Evolutionary conservation across 2,113 vertebrate species (phyloP).

Genomic region (Calypte anna): DNA sequence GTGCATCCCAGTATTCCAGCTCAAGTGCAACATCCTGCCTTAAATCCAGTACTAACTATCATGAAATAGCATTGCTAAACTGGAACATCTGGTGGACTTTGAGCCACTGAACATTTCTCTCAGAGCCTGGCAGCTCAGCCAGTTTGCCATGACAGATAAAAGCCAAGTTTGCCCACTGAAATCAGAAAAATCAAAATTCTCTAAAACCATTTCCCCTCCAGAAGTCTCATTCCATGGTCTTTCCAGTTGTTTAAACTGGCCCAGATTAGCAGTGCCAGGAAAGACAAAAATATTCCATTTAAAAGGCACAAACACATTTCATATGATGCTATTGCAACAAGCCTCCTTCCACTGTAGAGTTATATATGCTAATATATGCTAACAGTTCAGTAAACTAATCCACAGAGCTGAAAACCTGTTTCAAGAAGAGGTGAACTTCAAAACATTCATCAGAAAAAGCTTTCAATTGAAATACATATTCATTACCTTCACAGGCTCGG

Average conservation of each 20-base stretch:
- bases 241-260: not conserved
- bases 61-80: not conserved
- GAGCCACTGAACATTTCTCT: not conserved
- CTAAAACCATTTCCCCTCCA: not conserved
- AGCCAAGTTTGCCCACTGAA: not conserved
- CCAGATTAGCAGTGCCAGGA: not conserved
- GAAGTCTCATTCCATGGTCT: not conserved
- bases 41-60: not conserved
- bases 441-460: not conserved
- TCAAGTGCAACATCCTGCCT: not conserved
- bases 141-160: not conserved
- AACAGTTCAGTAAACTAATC: not conserved
- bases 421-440: slow-evolving; percentile 42
- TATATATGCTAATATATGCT: slow-evolving; percentile 24
- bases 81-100: not conserved
- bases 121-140: not conserved
- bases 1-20: not conserved
- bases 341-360: not conserved
- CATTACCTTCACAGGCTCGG: not conserved
- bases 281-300: not conserved
- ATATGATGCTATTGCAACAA: not conserved
- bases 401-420: slow-evolving; percentile 33
- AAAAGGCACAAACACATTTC: not conserved
- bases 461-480: not conserved
- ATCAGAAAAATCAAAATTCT: not conserved